A percentile compares a stretch with the other conserved stretches of the same genome.
Evolutionary conservation across 1,140 invertebrate species (phyloP).

Genomic region (Monochamus saltuarius): DNA sequence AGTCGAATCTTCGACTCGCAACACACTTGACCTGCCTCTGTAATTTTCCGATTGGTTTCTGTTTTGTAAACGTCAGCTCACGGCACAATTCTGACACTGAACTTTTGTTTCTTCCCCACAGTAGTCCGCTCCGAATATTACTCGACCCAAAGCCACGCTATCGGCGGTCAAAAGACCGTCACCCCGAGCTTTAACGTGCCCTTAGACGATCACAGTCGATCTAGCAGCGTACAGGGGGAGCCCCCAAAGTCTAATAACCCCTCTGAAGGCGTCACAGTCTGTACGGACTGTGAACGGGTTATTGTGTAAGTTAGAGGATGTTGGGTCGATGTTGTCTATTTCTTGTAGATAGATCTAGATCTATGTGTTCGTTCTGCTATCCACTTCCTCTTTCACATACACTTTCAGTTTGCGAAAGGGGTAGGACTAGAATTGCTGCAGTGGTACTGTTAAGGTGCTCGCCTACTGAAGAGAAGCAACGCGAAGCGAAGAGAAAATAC

Average conservation of each 20-base stretch:
- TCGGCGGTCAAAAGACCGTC: conserved; percentile 58
- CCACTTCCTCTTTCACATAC: not conserved
- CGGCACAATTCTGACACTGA: not conserved
- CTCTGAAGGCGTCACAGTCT: conserved; percentile 59
- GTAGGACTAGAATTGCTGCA: too few species aligned
- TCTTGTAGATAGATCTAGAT: conserved; percentile 9
- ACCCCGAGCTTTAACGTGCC: conserved; percentile 42
- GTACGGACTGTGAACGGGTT: conserved; percentile 71
- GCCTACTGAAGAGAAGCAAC: too few species aligned
- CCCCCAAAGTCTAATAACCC: conserved; percentile 34
- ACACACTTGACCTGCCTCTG: too few species aligned
- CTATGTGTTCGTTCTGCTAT: conserved; percentile 1
- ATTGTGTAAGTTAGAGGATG: conserved; percentile 72
- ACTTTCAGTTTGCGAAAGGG: too few species aligned
- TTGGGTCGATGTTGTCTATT: conserved; percentile 34
- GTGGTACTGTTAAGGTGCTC: too few species aligned
- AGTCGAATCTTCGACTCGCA: too few species aligned
- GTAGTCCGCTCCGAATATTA: conserved; percentile 60
- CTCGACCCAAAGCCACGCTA: conserved; percentile 62
- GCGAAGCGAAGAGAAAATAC: too few species aligned
- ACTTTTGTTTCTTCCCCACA: conserved; percentile 22
- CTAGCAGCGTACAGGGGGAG: conserved; percentile 47
- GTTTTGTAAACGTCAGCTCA: too few species aligned
- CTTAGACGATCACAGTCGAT: conserved; percentile 50
- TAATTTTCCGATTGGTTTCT: too few species aligned